Evolutionary conservation across 2,113 vertebrate species (phyloP), one percentile per base, ranked within the genome.

Genomic region (Strigops habroptila): DNA sequence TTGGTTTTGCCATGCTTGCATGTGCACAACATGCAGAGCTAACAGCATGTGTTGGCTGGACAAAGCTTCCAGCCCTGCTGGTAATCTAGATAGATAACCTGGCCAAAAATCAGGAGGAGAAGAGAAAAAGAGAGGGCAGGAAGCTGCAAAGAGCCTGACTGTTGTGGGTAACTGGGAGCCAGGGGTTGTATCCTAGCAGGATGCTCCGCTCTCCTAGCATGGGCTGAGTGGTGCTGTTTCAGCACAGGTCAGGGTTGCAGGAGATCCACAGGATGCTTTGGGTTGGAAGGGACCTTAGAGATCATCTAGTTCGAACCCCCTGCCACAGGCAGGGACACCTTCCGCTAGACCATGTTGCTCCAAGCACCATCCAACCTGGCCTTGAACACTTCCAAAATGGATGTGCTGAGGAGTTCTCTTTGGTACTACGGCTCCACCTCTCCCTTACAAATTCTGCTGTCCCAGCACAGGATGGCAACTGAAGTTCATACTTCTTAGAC

Each of bases 31-130:
- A 3, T 2, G 1, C 1, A 5, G 14, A 55, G 39, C 17, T 75
- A 33, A 12, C 2, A 0, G 25, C 15, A 21, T 6, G 7, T 0
- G 0, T 28, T 19, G 37, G 43, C 19, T 59, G 57, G 23, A 21
- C 6, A 17, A 55, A 87, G 14, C 24, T 30, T 69, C 44, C 13
- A 33, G 60, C 30, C 35, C 49, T 44, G 25, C 39, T 30, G 9
- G 8, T 9, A 22, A 24, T 43, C 25, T 74, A 74, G 18, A 17
- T 62, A 2, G 4, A 8, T 4, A 75, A 23, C 9, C 55, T 41
- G 31, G 46, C 19, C 41, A 67, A 65, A 92, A 37, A 46, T 17
- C 4, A 18, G 22, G 31, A 52, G 35, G 8, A 43, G 28, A 53
- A 64, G 31, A n/a, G 12, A 21, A 64, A 53, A 74, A 49, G 18